Evolutionary conservation across 2,888 invertebrate genomes (phyloP).

Genomic region (Suillia variegata): DNA sequence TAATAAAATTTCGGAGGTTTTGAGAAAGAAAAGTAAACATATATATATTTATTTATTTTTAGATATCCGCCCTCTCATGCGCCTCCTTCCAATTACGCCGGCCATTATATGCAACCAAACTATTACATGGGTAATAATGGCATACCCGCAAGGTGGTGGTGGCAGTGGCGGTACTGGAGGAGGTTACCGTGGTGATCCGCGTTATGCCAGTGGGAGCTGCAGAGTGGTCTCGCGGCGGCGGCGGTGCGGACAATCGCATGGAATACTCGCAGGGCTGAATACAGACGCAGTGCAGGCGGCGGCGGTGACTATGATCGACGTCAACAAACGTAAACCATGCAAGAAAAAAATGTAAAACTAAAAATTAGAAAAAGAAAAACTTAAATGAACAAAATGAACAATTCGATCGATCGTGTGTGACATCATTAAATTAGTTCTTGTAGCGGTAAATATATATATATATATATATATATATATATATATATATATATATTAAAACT

Average conservation of each 20-base stretch:
- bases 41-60: constrained; percentile 4
- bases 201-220: constrained; percentile 58
- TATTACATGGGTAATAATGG: constrained; percentile 61
- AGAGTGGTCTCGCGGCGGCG: constrained; percentile 55
- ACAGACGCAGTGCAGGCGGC: constrained; percentile 65
- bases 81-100: constrained; percentile 48
- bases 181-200: constrained; percentile 63
- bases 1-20: neutral
- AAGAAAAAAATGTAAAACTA: neutral
- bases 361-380: neutral
- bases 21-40: too few relatives aligned
- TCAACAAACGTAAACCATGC: constrained; percentile 44
- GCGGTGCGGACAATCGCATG: constrained; percentile 38
- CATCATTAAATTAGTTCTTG: neutral
- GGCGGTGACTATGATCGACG: constrained; percentile 54
- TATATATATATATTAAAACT: too few relatives aligned
- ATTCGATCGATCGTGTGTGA: too few relatives aligned
- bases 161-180: constrained; percentile 42
- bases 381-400: too few relatives aligned
- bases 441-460: neutral
- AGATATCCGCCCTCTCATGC: constrained; percentile 53
- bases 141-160: constrained; percentile 45
- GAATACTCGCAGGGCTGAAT: constrained; percentile 66
- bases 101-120: constrained; percentile 58
- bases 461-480: neutral